A percentile compares a stretch with the other conserved stretches of the same genome.
These are phyloP conservation scores for Lutraria lutraria DNA, from an alignment of 2,888 invertebrate species.

Conservation along the genomic window DNA sequence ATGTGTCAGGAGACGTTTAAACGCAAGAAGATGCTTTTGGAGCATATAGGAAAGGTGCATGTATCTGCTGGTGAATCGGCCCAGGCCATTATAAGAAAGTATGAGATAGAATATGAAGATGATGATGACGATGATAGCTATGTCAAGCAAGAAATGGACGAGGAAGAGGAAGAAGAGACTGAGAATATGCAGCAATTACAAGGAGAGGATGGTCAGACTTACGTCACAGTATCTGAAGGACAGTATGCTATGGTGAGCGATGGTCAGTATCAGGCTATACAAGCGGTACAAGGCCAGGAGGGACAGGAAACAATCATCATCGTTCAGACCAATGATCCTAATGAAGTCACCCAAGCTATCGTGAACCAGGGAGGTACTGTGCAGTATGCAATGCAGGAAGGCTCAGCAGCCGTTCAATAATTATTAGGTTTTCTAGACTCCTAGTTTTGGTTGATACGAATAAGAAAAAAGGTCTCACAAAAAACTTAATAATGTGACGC, in stretches of 20 bases:
- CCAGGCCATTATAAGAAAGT: conserved; percentile 81
- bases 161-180: conserved; percentile 70
- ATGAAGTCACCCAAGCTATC: conserved; percentile 83
- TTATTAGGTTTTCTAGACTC: background rate
- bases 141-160: conserved; percentile 59
- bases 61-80: conserved; percentile 82
- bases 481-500: background rate
- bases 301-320: conserved; percentile 84
- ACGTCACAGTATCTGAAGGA: conserved; percentile 73
- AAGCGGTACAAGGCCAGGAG: conserved; percentile 80
- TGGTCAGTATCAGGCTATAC: conserved; percentile 81
- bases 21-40: conserved; percentile 82
- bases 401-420: conserved; percentile 25
- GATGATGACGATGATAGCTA: conserved; percentile 77
- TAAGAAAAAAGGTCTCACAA: background rate
- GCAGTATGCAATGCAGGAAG: conserved; percentile 79
- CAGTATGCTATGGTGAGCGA: conserved; percentile 78
- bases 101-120: conserved; percentile 80
- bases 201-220: conserved; percentile 70
- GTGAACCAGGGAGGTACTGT: conserved; percentile 81
- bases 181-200: conserved; percentile 67
- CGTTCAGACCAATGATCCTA: conserved; percentile 82
- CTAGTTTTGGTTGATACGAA: too few relatives aligned
- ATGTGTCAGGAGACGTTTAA: conserved; percentile 85
- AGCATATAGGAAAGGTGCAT: conserved; percentile 83